phyloP scores from a whole-genome alignment of 2,113 vertebrate species.

The Spheniscus mendiculus region DNA sequence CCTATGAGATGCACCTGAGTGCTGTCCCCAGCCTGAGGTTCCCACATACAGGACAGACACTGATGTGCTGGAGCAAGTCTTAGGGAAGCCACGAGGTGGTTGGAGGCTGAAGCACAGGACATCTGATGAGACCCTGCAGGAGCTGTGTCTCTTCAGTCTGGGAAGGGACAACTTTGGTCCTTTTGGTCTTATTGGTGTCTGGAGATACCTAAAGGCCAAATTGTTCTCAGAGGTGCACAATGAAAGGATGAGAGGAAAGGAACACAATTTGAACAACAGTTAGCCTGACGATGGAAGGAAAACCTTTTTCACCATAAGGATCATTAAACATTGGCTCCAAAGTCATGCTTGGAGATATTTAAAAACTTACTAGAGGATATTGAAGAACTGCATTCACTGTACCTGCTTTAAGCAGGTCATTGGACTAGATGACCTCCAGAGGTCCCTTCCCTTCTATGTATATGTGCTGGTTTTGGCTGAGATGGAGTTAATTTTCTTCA shows the following conservation, averaged over 20 bases:
- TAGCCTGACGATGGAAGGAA: not conserved
- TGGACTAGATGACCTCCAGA: not conserved
- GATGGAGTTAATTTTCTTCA: not conserved
- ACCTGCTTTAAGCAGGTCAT: not conserved
- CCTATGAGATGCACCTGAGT: not conserved
- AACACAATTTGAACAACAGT: not conserved
- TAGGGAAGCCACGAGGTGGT: fast-evolving
- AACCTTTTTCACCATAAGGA: not conserved
- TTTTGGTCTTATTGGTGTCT: not conserved
- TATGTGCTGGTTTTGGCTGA: not conserved
- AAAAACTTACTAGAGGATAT: not conserved
- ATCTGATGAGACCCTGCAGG: fast-evolving
- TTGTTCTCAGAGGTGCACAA: not conserved
- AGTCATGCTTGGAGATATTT: not conserved
- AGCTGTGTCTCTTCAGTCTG: not conserved
- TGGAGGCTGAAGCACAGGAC: not conserved
- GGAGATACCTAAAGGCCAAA: not conserved
- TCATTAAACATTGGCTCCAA: not conserved
- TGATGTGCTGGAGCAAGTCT: not conserved
- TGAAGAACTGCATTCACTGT: not conserved
- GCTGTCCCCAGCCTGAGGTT: not conserved
- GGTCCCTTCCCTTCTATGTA: not conserved
- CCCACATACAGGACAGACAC: too few relatives aligned
- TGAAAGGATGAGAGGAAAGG: not conserved
- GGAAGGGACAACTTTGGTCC: not conserved